Percentiles rank a stretch among this genome's conserved stretches.
These are phyloP conservation scores for Onthophagus taurus DNA, from an alignment of 1,140 invertebrate genomes.

Conservation along the genomic window DNA sequence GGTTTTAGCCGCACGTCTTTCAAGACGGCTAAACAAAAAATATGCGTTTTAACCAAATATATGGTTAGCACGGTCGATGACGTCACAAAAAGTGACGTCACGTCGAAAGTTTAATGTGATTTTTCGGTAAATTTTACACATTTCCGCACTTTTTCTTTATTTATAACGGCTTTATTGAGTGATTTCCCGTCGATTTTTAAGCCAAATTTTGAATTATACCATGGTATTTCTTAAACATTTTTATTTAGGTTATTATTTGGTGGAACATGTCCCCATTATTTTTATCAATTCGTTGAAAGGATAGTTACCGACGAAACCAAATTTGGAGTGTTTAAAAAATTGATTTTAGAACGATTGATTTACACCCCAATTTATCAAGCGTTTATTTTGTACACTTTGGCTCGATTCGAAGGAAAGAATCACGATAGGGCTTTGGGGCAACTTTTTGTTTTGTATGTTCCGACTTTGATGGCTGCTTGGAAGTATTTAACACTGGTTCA, in stretches of 20 bases:
- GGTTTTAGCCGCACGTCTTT: too few relatives aligned
- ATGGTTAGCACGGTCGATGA: too few relatives aligned
- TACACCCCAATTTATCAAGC: constrained; percentile 60
- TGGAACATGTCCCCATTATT: constrained; percentile 61
- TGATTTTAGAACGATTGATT: constrained; percentile 55
- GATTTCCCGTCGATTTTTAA: too few relatives aligned
- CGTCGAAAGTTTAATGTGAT: too few relatives aligned
- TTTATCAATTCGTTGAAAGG: constrained; percentile 51
- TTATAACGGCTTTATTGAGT: constrained; percentile 3
- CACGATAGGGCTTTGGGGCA: constrained; percentile 49
- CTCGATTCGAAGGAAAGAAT: constrained; percentile 60
- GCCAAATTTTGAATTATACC: background rate
- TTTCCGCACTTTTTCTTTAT: too few relatives aligned
- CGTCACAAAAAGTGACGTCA: too few relatives aligned
- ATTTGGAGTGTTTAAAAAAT: constrained; percentile 44
- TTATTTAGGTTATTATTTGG: constrained; percentile 55
- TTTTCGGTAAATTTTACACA: too few relatives aligned
- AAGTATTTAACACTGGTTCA: constrained; percentile 62
- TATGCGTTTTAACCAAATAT: too few relatives aligned
- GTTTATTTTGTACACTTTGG: constrained; percentile 55
- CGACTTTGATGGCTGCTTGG: constrained; percentile 56
- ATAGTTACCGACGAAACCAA: constrained; percentile 45
- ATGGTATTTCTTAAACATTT: constrained; percentile 11
- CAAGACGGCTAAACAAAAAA: too few relatives aligned
- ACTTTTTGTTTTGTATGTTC: constrained; percentile 48